A percentile compares a stretch with the other conserved stretches of the same genome.
Conservation (phyloP, 2,113 vertebrate species). For the Albula glossodonta region DNA sequence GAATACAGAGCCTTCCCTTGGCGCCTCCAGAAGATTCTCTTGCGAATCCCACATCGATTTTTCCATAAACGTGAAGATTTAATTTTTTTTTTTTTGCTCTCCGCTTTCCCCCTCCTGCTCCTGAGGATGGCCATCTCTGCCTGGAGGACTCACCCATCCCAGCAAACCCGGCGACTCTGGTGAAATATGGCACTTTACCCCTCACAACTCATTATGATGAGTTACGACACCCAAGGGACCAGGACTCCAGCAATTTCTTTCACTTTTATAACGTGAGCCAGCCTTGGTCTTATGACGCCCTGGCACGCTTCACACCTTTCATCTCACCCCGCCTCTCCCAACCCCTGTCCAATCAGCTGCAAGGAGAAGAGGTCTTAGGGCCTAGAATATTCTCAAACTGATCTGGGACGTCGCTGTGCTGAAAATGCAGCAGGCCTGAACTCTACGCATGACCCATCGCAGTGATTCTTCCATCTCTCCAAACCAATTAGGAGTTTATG, state of each 20-base stretch:
- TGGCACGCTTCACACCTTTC: not conserved
- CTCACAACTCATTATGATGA: not conserved
- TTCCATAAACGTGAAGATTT: constrained; percentile 21
- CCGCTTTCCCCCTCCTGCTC: not conserved
- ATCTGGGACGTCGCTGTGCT: too few species aligned
- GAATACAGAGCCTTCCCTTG: not conserved
- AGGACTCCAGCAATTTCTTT: not conserved
- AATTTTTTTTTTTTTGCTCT: constrained; percentile 12
- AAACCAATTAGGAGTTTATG: too few species aligned
- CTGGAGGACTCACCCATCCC: not conserved
- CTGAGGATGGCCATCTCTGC: not conserved
- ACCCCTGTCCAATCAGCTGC: too few species aligned
- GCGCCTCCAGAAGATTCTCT: constrained; percentile 3
- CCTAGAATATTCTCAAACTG: too few species aligned
- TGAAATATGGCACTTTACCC: not conserved
- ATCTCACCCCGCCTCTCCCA: not conserved
- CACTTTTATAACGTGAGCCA: not conserved
- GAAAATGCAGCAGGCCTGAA: too few species aligned
- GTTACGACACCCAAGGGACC: not conserved
- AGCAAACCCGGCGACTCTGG: not conserved
- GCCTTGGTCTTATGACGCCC: not conserved
- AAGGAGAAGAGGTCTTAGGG: too few species aligned
- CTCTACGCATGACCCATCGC: too few species aligned
- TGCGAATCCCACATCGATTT: constrained; percentile 17
- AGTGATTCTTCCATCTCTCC: too few species aligned